Percentiles rank a stretch among this genome's conserved stretches.
Conservation (phyloP, 2,797 vertebrate species). For the Cottoperca gobio region DNA sequence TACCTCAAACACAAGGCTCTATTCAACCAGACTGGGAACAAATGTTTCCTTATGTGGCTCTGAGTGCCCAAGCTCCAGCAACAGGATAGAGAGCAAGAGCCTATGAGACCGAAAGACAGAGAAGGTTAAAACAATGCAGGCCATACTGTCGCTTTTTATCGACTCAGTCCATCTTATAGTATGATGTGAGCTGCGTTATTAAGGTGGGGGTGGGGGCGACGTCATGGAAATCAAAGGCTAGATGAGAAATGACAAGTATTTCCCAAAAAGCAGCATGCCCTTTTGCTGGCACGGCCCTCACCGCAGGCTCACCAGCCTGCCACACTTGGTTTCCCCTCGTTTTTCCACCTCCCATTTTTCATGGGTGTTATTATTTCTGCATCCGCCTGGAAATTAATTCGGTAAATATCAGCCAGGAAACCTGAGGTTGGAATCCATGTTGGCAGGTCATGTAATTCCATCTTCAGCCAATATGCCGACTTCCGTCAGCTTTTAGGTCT, state of each 20-base stretch:
- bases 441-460: slow-evolving; percentile 58
- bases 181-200: slow-evolving; percentile 33
- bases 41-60: slow-evolving; percentile 93
- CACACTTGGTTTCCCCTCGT: slow-evolving; percentile 49
- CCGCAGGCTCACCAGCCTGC: slow-evolving; percentile 19
- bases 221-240: slow-evolving; percentile 34
- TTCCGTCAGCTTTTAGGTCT: slow-evolving; percentile 36
- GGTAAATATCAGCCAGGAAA: slow-evolving; percentile 72
- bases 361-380: slow-evolving; percentile 57
- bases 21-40: slow-evolving; percentile 92
- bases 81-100: slow-evolving; percentile 59
- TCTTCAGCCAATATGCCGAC: slow-evolving; percentile 39
- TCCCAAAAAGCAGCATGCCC: slow-evolving; percentile 44
- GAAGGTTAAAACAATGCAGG: slow-evolving; percentile 52
- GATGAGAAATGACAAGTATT: slow-evolving; percentile 61
- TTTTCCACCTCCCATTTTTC: slow-evolving; percentile 48
- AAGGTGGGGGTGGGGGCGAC: background rate
- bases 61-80: slow-evolving; percentile 64
- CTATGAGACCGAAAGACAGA: slow-evolving; percentile 52
- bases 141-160: slow-evolving; percentile 44
- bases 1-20: slow-evolving; percentile 89
- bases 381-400: slow-evolving; percentile 60
- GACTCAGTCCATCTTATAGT: slow-evolving; percentile 17
- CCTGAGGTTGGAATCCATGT: slow-evolving; percentile 56
- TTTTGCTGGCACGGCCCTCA: slow-evolving; percentile 44